Evolutionary conservation across 2,888 invertebrate species (phyloP).

Genomic region (Gymnocheta viridis): DNA sequence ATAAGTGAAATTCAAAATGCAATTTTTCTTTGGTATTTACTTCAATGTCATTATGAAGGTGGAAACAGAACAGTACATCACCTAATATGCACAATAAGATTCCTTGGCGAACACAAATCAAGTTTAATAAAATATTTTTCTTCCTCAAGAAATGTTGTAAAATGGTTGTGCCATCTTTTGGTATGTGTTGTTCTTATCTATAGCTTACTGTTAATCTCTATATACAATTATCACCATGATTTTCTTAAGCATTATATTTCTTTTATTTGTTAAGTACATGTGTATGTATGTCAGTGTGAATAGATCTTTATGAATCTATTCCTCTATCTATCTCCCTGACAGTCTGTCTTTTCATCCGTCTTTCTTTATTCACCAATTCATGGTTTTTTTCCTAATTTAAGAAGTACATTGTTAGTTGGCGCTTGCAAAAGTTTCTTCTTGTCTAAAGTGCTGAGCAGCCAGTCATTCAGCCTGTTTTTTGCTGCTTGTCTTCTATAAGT

Average conservation of each 20-base stretch:
- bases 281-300: neutral
- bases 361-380: slow-evolving; percentile 14
- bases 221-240: slow-evolving; percentile 26
- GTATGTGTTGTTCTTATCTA: neutral
- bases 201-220: slow-evolving; percentile 4
- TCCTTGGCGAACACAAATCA: no score
- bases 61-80: no score
- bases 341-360: neutral
- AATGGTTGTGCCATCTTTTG: neutral
- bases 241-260: slow-evolving; percentile 37
- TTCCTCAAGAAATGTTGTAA: no score
- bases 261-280: slow-evolving; percentile 13
- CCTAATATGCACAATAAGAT: no score
- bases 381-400: slow-evolving; percentile 27
- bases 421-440: slow-evolving; percentile 29
- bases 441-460: slow-evolving; percentile 55
- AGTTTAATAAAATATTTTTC: no score
- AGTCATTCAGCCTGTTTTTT: neutral
- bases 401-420: slow-evolving; percentile 48
- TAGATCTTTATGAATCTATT: slow-evolving; percentile 1
- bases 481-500: slow-evolving; percentile 22
- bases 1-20: neutral
- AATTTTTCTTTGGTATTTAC: no score
- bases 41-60: no score
- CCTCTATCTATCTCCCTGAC: neutral